Conservation (phyloP, 2,888 invertebrate species). For the Clivina fossor region DNA sequence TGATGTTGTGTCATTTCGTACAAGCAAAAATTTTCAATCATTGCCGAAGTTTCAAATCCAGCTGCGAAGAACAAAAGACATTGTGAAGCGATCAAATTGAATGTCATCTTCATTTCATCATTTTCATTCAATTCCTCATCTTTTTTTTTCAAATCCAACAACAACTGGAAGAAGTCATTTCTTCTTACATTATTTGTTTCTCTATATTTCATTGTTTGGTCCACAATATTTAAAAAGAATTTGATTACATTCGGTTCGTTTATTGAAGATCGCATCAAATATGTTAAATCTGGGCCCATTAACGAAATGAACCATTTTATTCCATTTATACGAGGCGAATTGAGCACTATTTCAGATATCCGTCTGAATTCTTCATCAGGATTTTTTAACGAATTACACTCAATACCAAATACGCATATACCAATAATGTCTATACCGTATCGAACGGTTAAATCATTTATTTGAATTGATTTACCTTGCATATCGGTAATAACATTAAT, state of each 20-base stretch:
- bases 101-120: conserved; percentile 16
- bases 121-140: conserved; percentile 13
- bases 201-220: conserved; percentile 21
- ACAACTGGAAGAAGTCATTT: conserved; percentile 22
- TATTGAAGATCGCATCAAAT: conserved; percentile 6
- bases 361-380: conserved; percentile 19
- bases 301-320: conserved; percentile 20
- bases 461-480: conserved; percentile 12
- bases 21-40: conserved; percentile 28
- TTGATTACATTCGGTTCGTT: conserved; percentile 11
- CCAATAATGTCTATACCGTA: conserved; percentile 28
- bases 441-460: conserved; percentile 20
- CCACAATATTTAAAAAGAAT: conserved; percentile 22
- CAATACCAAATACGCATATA: conserved; percentile 23
- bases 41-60: conserved; percentile 35
- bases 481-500: neutral
- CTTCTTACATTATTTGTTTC: conserved; percentile 19
- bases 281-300: conserved; percentile 12
- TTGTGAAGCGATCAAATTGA: conserved; percentile 25
- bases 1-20: conserved; percentile 25
- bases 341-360: conserved; percentile 11
- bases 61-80: conserved; percentile 33
- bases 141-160: conserved; percentile 22
- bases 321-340: conserved; percentile 14
- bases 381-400: conserved; percentile 23